Evolutionary conservation across 1,140 invertebrate genomes (phyloP).

Genomic region (Apis cerana): DNA sequence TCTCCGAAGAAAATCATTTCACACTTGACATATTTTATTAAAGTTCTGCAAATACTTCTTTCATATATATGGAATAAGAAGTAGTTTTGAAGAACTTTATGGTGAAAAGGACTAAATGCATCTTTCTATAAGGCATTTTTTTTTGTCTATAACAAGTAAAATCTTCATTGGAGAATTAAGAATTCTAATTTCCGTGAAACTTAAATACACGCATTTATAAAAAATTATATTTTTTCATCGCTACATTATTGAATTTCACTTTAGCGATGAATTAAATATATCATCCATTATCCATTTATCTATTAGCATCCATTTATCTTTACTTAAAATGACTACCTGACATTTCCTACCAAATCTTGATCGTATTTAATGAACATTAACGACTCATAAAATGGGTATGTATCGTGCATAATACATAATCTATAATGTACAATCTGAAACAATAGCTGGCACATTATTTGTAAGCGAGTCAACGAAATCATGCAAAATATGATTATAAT

Average conservation of each 20-base stretch:
- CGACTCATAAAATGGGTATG: background rate
- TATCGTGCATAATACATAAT: background rate
- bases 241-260: background rate
- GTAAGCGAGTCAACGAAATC: background rate
- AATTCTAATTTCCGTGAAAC: background rate
- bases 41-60: background rate
- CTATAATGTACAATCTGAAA: background rate
- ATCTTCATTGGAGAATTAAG: too few species aligned
- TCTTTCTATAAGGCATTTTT: background rate
- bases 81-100: slow-evolving; percentile 15
- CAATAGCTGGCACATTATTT: background rate
- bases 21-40: too few species aligned
- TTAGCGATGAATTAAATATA: background rate
- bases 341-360: background rate
- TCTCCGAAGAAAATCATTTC: too few species aligned
- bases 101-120: background rate
- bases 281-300: background rate
- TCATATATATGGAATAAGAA: background rate
- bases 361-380: background rate
- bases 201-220: background rate
- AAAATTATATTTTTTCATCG: too few species aligned
- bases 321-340: background rate
- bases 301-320: background rate
- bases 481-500: background rate
- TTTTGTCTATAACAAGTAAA: too few species aligned